Evolutionary conservation across 2,888 invertebrate genomes (phyloP).

Genomic region (Aspidiotus destructor): DNA sequence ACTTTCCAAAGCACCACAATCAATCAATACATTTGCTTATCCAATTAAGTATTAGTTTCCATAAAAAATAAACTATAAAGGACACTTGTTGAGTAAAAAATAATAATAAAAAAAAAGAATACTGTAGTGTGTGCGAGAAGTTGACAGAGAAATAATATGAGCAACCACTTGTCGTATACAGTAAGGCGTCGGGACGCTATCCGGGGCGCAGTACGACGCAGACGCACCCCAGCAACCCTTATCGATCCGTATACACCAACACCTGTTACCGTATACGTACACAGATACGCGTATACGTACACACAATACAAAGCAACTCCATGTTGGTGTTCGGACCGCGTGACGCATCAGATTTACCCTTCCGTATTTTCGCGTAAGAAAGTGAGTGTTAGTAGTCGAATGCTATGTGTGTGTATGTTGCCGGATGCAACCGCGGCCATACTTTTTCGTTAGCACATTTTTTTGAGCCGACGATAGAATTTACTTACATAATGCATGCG

Average conservation of each 20-base stretch:
- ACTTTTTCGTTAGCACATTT: background rate
- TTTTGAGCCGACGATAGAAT: background rate
- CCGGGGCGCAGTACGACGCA: constrained; percentile 12
- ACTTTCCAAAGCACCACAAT: too few species aligned
- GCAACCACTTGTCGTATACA: constrained; percentile 29
- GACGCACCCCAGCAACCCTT: constrained; percentile 13
- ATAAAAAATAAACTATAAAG: constrained; percentile 24
- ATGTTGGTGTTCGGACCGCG: constrained; percentile 15
- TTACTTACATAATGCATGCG: background rate
- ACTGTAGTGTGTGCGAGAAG: constrained; percentile 28
- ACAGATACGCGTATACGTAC: constrained; percentile 7
- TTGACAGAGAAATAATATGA: constrained; percentile 31
- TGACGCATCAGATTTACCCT: constrained; percentile 28
- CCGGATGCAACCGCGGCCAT: constrained; percentile 2
- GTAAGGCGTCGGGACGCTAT: constrained; percentile 28
- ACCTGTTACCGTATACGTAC: constrained; percentile 28
- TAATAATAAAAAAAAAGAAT: constrained; percentile 15
- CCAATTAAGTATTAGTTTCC: too few species aligned
- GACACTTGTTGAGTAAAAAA: constrained; percentile 28
- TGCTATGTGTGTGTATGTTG: background rate
- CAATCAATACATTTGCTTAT: too few species aligned
- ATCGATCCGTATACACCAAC: constrained; percentile 31
- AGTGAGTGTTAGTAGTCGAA: too few species aligned
- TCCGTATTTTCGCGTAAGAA: background rate
- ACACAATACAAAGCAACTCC: constrained; percentile 14